A percentile compares a stretch with the other conserved stretches of the same genome.
Conservation (phyloP, 2,113 vertebrate genomes). For the Corvus moneduloides region DNA sequence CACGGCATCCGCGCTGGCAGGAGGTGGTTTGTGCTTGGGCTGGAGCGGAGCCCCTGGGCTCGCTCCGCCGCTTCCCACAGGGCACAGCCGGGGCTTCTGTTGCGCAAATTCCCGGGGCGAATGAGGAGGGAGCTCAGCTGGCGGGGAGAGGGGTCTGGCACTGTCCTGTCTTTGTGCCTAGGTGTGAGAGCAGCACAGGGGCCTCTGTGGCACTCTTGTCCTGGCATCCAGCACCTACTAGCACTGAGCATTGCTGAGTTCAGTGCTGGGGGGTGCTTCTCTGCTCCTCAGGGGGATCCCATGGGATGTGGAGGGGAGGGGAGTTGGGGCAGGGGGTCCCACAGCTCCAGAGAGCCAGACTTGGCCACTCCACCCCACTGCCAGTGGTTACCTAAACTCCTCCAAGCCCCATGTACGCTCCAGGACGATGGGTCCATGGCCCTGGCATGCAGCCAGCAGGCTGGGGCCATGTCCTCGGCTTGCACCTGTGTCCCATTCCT, state of each 20-base stretch:
- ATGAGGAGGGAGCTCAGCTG: not conserved
- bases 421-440: not conserved
- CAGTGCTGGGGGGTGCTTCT: not conserved
- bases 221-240: accelerated
- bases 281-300: not conserved
- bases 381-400: not conserved
- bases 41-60: not conserved
- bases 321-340: not conserved
- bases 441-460: not conserved
- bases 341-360: not conserved
- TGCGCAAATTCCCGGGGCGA: not conserved
- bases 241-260: accelerated
- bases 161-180: not conserved
- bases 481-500: conserved; percentile 3
- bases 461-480: not conserved
- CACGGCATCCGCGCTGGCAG: not conserved
- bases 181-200: not conserved
- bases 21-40: not conserved
- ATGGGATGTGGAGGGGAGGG: accelerated
- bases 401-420: accelerated
- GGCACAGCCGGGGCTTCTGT: not conserved
- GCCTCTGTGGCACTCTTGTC: accelerated
- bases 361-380: accelerated
- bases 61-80: not conserved
- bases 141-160: not conserved